Evolutionary conservation across 2,888 invertebrate genomes (phyloP).

Genomic region (Notocelia uddmanniana): DNA sequence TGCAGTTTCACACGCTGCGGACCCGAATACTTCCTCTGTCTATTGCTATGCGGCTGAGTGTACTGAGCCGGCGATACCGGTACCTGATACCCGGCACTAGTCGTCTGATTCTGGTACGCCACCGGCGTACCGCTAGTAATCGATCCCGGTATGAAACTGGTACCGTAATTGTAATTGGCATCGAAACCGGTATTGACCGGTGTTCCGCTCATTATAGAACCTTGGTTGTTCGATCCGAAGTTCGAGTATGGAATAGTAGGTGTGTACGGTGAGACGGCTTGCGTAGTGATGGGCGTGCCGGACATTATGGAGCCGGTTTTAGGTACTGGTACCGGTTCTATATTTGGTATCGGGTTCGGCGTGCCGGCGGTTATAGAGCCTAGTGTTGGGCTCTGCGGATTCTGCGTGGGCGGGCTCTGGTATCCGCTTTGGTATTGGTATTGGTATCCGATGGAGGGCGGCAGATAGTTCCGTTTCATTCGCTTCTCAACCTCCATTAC

Average conservation of each 20-base stretch:
- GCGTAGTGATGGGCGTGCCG: constrained; percentile 57
- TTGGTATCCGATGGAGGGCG: constrained; percentile 87
- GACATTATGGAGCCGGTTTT: constrained; percentile 68
- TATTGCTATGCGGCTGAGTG: constrained; percentile 56
- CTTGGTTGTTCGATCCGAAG: constrained; percentile 50
- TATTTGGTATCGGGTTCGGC: constrained; percentile 59
- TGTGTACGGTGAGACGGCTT: constrained; percentile 58
- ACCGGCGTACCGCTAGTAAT: constrained; percentile 48
- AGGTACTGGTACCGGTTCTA: constrained; percentile 78
- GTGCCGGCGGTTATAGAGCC: constrained; percentile 54
- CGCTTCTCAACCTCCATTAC: constrained; percentile 95
- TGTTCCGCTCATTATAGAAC: constrained; percentile 47
- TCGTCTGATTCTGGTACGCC: constrained; percentile 53
- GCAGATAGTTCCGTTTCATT: constrained; percentile 93
- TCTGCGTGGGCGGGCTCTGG: constrained; percentile 49
- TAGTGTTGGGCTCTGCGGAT: constrained; percentile 60
- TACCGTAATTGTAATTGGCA: constrained; percentile 19
- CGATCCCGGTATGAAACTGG: constrained; percentile 44
- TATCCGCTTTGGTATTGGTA: constrained; percentile 68
- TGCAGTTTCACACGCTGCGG: constrained; percentile 81
- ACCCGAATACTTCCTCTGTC: constrained; percentile 86
- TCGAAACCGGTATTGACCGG: constrained; percentile 43
- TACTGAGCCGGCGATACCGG: constrained; percentile 38
- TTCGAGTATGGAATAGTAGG: constrained; percentile 56
- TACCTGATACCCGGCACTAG: constrained; percentile 62